These are phyloP conservation scores for Himalopsyche kuldschensis DNA, from an alignment of 2,888 invertebrate genomes.

Conservation along the genomic window DNA sequence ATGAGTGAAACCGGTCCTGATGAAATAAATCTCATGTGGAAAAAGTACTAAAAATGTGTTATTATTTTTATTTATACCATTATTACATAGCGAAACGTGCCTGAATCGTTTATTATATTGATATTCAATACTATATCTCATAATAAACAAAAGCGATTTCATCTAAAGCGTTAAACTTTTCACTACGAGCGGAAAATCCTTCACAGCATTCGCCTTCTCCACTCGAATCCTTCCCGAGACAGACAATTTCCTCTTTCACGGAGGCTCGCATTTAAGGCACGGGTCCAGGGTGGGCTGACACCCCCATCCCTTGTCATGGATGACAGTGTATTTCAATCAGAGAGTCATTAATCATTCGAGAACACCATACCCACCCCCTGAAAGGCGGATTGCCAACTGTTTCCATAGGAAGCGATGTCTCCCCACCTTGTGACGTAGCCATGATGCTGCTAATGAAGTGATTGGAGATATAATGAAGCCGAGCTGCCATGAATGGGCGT, in stretches of 20 bases:
- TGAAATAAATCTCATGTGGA: no score
- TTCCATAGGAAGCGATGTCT: not conserved
- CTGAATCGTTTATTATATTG: no score
- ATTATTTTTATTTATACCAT: no score
- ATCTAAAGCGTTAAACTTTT: not conserved
- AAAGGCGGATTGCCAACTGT: not conserved
- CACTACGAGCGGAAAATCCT: not conserved
- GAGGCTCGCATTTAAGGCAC: not conserved
- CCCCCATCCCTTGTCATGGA: conserved; percentile 25
- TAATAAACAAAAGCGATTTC: no score
- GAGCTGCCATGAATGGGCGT: not conserved
- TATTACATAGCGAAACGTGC: no score
- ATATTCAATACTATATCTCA: no score
- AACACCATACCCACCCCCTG: not conserved
- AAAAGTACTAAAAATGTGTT: no score
- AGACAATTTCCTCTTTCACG: conserved; percentile 25
- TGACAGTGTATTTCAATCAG: conserved; percentile 39
- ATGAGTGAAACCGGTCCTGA: no score
- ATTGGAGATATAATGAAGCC: not conserved
- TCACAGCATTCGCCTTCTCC: conserved; percentile 13
- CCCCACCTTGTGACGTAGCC: not conserved
- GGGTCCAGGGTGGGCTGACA: not conserved
- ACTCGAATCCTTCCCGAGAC: conserved; percentile 17
- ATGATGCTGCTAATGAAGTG: not conserved
- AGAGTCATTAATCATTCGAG: conserved; percentile 37